These are phyloP conservation scores for Glossophaga mutica DNA, from an alignment of 2,797 vertebrate genomes.

Conservation along the genomic window DNA sequence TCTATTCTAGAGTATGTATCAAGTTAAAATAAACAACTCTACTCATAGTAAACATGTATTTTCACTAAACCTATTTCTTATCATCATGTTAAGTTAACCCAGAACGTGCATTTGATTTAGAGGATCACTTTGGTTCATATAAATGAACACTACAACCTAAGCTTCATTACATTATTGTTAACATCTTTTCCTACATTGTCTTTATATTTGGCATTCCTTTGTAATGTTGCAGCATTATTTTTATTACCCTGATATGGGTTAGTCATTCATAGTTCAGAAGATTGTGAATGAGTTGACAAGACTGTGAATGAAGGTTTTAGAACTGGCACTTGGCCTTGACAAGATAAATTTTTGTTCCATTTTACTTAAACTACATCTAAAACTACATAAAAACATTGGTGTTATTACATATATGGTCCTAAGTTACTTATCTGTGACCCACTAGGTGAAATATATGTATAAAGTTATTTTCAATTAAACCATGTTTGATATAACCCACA, in stretches of 20 bases:
- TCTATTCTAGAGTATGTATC: background rate
- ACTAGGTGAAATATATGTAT: background rate
- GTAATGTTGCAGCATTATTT: background rate
- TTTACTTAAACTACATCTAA: constrained; percentile 3
- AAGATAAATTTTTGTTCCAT: background rate
- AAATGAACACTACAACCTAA: background rate
- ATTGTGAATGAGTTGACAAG: background rate
- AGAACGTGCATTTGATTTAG: background rate
- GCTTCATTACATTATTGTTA: background rate
- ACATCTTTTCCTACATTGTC: background rate
- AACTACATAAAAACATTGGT: constrained; percentile 10
- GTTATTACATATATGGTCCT: background rate
- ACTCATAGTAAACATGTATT: background rate
- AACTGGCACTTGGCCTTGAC: background rate
- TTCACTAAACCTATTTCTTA: background rate
- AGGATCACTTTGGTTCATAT: background rate
- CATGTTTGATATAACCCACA: background rate
- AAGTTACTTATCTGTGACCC: background rate
- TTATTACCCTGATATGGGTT: background rate
- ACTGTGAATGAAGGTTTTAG: background rate
- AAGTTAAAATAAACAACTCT: background rate
- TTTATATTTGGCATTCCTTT: background rate
- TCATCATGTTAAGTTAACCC: background rate
- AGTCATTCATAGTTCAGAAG: background rate
- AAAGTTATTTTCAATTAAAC: constrained; percentile 22